These are phyloP conservation scores for Tribolium madens DNA, from an alignment of 1,140 invertebrate genomes.

Conservation along the genomic window DNA sequence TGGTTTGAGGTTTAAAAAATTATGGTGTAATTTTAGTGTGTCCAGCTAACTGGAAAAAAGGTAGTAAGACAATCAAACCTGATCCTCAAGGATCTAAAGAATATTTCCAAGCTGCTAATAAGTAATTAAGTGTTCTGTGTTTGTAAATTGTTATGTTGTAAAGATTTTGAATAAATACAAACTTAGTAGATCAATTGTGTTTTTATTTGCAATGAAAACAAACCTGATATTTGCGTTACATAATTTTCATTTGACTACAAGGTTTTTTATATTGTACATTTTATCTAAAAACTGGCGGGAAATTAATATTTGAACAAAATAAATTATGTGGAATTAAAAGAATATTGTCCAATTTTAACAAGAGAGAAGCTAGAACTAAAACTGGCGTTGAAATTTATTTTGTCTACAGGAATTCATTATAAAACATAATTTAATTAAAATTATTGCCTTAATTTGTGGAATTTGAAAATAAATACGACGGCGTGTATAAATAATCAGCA, in stretches of 20 bases:
- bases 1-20: conserved; percentile 52
- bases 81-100: conserved; percentile 83
- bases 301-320: too few species aligned
- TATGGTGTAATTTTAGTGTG: conserved; percentile 73
- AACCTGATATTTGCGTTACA: not conserved
- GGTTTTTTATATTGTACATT: too few species aligned
- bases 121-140: conserved; percentile 39
- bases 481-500: too few species aligned
- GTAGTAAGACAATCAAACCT: conserved; percentile 85
- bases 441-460: too few species aligned
- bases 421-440: too few species aligned
- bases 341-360: too few species aligned
- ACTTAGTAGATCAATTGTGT: not conserved
- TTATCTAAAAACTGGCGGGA: too few species aligned
- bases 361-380: too few species aligned
- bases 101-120: conserved; percentile 74
- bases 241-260: not conserved
- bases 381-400: too few species aligned
- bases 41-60: conserved; percentile 85
- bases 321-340: too few species aligned
- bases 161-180: not conserved
- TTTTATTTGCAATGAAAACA: not conserved
- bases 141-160: conserved; percentile 3
- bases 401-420: too few species aligned
- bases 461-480: too few species aligned